Evolutionary conservation across 30 jellyfish, hydroid and myxozoan genomes (phyloP), one percentile per base, ranked within the genome.

Genomic region (Hydra vulgaris): DNA sequence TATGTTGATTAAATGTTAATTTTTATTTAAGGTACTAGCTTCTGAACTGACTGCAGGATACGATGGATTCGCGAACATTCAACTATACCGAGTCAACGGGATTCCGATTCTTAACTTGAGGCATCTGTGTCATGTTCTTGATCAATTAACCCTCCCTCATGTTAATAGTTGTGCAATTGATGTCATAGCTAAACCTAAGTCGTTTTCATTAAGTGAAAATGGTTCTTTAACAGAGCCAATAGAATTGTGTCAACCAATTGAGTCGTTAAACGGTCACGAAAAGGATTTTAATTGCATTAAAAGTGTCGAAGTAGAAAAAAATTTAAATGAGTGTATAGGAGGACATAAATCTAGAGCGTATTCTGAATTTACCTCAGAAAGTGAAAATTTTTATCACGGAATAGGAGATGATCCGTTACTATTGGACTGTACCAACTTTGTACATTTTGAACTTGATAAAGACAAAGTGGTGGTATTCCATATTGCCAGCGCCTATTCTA

Each of bases 21-120:
- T 40, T 40, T 40, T 40, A 40, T 40, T 17, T 1, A 74, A 86
- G 95, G 95, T 86, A 3, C 87, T 86, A 21, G 95, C 95, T 18
- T 80, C 89, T 8, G 95, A 86, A 67, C 73, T 86, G 54, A 86
- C 95, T 17, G 95, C 95, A 16, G 95, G 95, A 3, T 86, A 86
- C 70, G 91, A 86, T 25, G 83, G 83, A n/a, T 86, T 79, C 8
- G 27, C 92, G 19, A 86, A 86, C 74, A 74, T 86, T n/a, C 95
- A 86, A 66, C 70, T 86, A 15, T 86, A 74, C 77, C 83, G 92
- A 21, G 95, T 86, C 21, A 86, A 86, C 54, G 95, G 95, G 17
- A 75, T 86, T 15, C 95, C 95, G 3, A 79, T 86, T 25, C 78
- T 86, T 15, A 86, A 86, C 78, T 78, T 86, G 40, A 85, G 23